Evolutionary conservation across 2,888 invertebrate species (phyloP).

Genomic region (Dolichopus griseipennis): DNA sequence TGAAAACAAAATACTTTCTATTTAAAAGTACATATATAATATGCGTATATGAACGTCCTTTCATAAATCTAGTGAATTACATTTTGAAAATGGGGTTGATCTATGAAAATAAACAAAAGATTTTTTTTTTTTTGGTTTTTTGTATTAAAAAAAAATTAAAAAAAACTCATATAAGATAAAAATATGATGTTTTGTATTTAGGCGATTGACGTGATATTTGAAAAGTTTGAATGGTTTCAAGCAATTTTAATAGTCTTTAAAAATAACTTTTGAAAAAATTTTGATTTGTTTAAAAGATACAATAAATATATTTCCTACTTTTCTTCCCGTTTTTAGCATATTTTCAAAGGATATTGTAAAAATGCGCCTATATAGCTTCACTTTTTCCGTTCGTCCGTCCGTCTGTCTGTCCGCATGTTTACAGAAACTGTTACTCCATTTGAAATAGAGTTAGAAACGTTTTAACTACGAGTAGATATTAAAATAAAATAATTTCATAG

Average conservation of each 20-base stretch:
- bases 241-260: constrained; percentile 1
- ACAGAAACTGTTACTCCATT: no score
- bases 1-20: no score
- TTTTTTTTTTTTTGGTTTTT: no score
- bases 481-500: no score
- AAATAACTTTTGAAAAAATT: constrained; percentile 16
- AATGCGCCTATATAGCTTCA: no score
- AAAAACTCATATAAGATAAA: neutral
- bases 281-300: constrained; percentile 12
- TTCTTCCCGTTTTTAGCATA: no score
- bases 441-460: no score
- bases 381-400: no score
- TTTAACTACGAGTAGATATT: no score
- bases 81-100: neutral
- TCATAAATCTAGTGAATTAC: neutral
- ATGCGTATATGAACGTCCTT: neutral
- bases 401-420: no score
- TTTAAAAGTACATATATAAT: neutral
- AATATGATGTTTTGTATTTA: neutral
- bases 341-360: no score
- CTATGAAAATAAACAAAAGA: neutral
- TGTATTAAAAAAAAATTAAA: neutral
- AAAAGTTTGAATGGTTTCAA: neutral
- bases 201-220: neutral
- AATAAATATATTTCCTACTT: no score